Conservation (phyloP, 23 tunicate species). For the Pegea sp. region DNA sequence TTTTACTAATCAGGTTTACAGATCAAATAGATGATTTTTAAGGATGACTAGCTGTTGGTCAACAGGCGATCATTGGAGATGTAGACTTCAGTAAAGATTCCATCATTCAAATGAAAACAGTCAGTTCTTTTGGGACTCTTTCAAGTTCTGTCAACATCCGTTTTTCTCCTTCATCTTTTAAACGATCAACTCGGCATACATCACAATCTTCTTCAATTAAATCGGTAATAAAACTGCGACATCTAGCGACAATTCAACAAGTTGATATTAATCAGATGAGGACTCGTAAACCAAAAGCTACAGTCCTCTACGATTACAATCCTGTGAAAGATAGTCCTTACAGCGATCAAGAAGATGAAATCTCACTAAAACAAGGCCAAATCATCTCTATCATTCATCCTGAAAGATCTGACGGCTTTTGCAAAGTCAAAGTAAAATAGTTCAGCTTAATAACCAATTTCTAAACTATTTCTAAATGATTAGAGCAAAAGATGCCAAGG, state of each 20-base stretch:
- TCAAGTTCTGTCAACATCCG: conserved; percentile 29
- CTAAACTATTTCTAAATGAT: too few species aligned
- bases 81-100: conserved; percentile 13
- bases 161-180: too few species aligned
- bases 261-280: too few species aligned
- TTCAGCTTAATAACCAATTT: too few species aligned
- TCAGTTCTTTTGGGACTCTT: conserved; percentile 34
- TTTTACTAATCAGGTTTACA: conserved; percentile 18
- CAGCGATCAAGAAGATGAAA: conserved; percentile 27
- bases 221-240: too few species aligned
- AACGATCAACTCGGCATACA: too few species aligned
- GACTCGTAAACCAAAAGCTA: conserved; percentile 5
- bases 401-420: conserved; percentile 41
- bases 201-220: too few species aligned
- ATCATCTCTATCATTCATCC: conserved; percentile 11
- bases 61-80: conserved; percentile 46
- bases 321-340: conserved; percentile 54
- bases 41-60: not conserved
- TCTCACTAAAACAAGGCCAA: conserved; percentile 23
- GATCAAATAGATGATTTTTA: not conserved
- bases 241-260: too few species aligned
- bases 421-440: conserved; percentile 47
- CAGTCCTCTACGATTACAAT: conserved; percentile 43
- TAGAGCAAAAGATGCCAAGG: too few species aligned
- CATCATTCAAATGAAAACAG: conserved; percentile 23